Conservation (phyloP, 2,888 invertebrate genomes). For the Amorpha juglandis region DNA sequence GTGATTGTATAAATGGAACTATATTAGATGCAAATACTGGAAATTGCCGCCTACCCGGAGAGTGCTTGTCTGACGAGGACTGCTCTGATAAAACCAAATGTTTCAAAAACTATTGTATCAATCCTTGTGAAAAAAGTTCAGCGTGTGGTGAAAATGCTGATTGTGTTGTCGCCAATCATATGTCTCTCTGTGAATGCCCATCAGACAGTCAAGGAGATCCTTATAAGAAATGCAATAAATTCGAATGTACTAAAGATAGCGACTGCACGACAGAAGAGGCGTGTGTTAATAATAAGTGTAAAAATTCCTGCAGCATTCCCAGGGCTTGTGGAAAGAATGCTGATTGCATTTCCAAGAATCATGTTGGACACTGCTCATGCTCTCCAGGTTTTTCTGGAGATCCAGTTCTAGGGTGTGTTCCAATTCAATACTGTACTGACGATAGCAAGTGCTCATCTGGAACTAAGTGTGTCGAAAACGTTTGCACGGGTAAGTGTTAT, state of each 20-base stretch:
- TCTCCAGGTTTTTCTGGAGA: constrained; percentile 93
- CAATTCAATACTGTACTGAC: constrained; percentile 91
- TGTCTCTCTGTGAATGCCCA: constrained; percentile 90
- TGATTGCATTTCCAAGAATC: constrained; percentile 89
- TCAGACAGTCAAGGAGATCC: constrained; percentile 90
- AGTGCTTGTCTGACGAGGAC: constrained; percentile 91
- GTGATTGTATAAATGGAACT: constrained; percentile 90
- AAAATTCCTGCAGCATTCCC: constrained; percentile 91
- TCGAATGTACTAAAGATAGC: constrained; percentile 91
- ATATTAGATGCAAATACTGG: constrained; percentile 89
- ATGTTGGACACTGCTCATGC: constrained; percentile 93
- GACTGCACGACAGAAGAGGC: constrained; percentile 89
- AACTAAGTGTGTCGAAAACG: constrained; percentile 91
- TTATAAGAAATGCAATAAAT: constrained; percentile 87
- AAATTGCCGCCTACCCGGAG: constrained; percentile 92
- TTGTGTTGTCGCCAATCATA: constrained; percentile 88
- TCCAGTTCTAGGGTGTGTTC: constrained; percentile 92
- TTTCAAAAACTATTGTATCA: constrained; percentile 89
- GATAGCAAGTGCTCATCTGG: constrained; percentile 93
- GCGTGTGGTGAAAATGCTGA: constrained; percentile 91
- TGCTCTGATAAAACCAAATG: constrained; percentile 92
- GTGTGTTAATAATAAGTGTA: constrained; percentile 91
- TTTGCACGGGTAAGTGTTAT: constrained; percentile 88
- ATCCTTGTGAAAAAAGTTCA: constrained; percentile 88
- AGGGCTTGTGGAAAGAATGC: constrained; percentile 94